Base-by-base conservation (phyloP, 2,888 invertebrate species). In the Conus canariensis region DNA sequence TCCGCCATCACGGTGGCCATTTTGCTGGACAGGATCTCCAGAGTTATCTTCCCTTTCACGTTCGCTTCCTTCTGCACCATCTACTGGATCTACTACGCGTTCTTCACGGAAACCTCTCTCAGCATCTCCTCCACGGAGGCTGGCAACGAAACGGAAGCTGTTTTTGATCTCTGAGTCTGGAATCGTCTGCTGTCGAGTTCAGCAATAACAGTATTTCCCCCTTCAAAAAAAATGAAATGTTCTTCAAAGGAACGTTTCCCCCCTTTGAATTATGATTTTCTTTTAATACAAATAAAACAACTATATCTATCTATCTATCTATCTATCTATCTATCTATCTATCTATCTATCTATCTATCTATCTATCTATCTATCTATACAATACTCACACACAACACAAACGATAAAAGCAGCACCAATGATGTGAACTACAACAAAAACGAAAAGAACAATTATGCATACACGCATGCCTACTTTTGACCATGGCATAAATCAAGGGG, bases 11-110 rank as follows among this genome's bases (percentile, higher is more conserved):
- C 93, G 58, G 93, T 94, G 88, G 94, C 95, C 12, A 92, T 93
- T 89, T 92, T 93, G 87, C 87, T 95, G 82, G 95, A 95, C 91
- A 92, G 94, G 0, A 92, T 93, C 22, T 95, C 95, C 4, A 91
- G 95, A 45, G 92, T 94, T 45, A 86, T 94, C 90, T 95, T 95
- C 91, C 95, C 95, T 0, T n/a, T 93, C 10, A 92, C 92, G n/a
- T 95, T 95, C 70, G 91, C 91, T 22, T 83, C 94, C 45, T 95
- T 95, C 89, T 94, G 94, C 88, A 91, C 94, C 67, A 89, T 92
- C 30, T 95, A 95, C 92, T 95, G 95, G 95, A 91, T 94, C 3
- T 94, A 94, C 86, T 95, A 93, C 89, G 92, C 82, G 19, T 82
- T 60, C 88, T 56, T 88, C 82, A 80, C 88, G 19, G 88, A 88